A percentile compares a stretch with the other conserved stretches of the same genome.
These are phyloP conservation scores for Sialia sialis DNA, from an alignment of 2,113 vertebrate species.

Conservation along the genomic window DNA sequence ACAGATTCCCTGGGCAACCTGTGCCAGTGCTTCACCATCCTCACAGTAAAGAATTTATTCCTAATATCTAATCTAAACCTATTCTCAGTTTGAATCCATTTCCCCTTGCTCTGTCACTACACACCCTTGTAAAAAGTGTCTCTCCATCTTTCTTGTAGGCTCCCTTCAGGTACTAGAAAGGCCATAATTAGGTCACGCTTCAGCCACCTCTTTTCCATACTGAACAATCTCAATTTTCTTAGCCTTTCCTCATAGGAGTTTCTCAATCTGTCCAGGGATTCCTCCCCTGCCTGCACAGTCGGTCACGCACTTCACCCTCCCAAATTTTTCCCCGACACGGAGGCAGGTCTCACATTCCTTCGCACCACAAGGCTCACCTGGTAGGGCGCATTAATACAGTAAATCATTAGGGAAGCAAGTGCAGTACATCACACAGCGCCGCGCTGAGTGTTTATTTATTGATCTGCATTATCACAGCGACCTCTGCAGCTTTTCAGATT, in stretches of 20 bases:
- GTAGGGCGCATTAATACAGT: accelerated
- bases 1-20: not conserved
- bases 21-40: not conserved
- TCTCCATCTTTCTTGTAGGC: not conserved
- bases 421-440: not conserved
- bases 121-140: not conserved
- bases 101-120: not conserved
- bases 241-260: not conserved
- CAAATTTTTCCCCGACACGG: too few species aligned
- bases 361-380: not conserved
- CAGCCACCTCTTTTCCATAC: too few species aligned
- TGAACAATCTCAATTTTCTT: not conserved
- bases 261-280: not conserved
- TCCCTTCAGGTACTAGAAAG: not conserved
- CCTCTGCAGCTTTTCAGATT: too few species aligned
- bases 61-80: not conserved
- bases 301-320: not conserved
- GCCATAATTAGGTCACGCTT: too few species aligned
- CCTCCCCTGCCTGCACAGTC: not conserved
- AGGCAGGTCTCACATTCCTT: not conserved
- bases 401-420: not conserved
- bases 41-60: not conserved
- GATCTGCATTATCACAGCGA: not conserved
- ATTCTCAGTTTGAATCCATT: not conserved
- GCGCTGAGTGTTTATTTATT: accelerated